Percentiles rank a stretch among this genome's conserved stretches.
Evolutionary conservation across 2,888 invertebrate species (phyloP).

Genomic region (Pocota personata): DNA sequence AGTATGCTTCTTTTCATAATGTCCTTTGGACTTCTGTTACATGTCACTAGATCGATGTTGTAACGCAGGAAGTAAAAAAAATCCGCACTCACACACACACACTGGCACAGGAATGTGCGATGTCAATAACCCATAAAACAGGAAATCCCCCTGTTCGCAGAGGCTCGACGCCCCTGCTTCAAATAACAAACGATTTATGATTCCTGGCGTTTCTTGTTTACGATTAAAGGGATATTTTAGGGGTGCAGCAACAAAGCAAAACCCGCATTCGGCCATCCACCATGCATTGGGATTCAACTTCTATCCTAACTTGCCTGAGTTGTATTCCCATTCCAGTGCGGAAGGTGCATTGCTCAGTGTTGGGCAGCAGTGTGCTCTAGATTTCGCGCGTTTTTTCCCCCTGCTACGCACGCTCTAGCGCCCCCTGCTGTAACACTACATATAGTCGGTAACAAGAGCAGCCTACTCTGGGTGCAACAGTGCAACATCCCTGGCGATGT

Average conservation of each 20-base stretch:
- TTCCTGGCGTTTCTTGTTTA: constrained; percentile 14
- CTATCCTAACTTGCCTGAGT: background rate
- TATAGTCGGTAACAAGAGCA: background rate
- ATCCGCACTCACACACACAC: background rate
- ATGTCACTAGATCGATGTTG: constrained; percentile 41
- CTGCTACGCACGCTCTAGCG: constrained; percentile 28
- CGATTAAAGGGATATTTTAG: constrained; percentile 32
- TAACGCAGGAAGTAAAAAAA: constrained; percentile 49
- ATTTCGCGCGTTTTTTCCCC: constrained; percentile 30
- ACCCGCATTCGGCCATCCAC: constrained; percentile 43
- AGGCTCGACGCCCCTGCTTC: constrained; percentile 19
- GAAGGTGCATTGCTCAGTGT: constrained; percentile 20
- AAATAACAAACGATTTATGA: constrained; percentile 40
- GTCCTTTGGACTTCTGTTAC: constrained; percentile 41
- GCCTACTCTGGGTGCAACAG: constrained; percentile 60
- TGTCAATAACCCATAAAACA: constrained; percentile 71
- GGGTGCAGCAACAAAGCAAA: constrained; percentile 21
- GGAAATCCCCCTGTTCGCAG: constrained; percentile 46
- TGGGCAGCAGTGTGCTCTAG: constrained; percentile 31
- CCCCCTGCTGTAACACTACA: background rate
- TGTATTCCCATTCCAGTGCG: background rate
- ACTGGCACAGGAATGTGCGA: background rate
- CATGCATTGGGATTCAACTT: constrained; percentile 1
- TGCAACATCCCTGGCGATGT: constrained; percentile 70
- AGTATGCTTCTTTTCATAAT: background rate